A percentile compares a stretch with the other conserved stretches of the same genome.
phyloP scores from a whole-genome alignment of 2,888 invertebrate species.

The Diachrysia chrysitis region DNA sequence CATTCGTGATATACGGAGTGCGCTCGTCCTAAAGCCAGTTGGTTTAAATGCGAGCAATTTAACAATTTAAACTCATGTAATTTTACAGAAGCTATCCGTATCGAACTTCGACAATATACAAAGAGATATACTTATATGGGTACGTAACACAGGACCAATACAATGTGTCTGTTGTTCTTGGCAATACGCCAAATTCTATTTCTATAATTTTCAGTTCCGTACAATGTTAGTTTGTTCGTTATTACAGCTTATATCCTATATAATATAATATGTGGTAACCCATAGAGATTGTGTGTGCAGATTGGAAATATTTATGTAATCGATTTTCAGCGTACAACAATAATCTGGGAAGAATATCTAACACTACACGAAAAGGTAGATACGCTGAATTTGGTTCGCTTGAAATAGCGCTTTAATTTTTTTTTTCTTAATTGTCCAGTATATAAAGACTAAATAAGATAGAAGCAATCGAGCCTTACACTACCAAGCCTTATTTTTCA shows the following conservation, averaged over 20 bases:
- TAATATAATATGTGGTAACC: conserved; percentile 7
- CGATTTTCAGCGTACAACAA: conserved; percentile 22
- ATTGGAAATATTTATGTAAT: conserved; percentile 24
- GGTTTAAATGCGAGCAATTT: conserved; percentile 21
- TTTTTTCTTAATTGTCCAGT: neutral
- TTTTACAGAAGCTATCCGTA: conserved; percentile 22
- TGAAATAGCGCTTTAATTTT: neutral
- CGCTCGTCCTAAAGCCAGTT: neutral
- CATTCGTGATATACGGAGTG: neutral
- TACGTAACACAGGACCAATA: conserved; percentile 45
- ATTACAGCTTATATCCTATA: conserved; percentile 22
- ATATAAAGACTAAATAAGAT: neutral
- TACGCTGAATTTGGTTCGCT: neutral
- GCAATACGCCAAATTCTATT: conserved; percentile 58
- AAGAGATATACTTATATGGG: conserved; percentile 15
- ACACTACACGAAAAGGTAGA: neutral
- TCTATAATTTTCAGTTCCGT: conserved; percentile 52
- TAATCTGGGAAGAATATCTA: conserved; percentile 7
- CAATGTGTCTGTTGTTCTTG: conserved; percentile 49
- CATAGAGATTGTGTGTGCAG: conserved; percentile 3
- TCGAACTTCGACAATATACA: conserved; percentile 40
- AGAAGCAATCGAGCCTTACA: neutral
- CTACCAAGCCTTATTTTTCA: too few relatives aligned
- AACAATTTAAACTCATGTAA: conserved; percentile 33
- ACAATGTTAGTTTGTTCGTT: conserved; percentile 46